Conservation (phyloP, 2,888 invertebrate species). For the Protophormia terraenovae region DNA sequence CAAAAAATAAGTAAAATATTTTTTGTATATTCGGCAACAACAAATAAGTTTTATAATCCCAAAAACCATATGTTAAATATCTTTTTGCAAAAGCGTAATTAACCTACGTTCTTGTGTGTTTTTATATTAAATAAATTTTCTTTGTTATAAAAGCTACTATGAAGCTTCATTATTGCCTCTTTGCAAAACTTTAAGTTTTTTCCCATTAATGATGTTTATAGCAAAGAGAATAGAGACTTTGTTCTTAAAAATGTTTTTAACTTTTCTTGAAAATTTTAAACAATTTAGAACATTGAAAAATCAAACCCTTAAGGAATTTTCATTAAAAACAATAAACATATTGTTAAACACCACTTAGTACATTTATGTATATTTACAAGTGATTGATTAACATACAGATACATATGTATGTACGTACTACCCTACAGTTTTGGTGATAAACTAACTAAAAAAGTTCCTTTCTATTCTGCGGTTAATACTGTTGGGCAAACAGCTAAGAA, state of each 20-base stretch:
- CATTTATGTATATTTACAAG: not conserved
- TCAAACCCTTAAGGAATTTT: not conserved
- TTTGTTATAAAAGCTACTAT: not conserved
- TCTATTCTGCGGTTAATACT: too few relatives aligned
- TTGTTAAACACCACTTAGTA: not conserved
- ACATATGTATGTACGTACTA: too few relatives aligned
- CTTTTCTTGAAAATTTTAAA: too few relatives aligned
- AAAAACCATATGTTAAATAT: slow-evolving; percentile 49
- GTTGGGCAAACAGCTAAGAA: too few relatives aligned
- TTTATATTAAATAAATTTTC: not conserved
- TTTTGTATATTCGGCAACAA: not conserved
- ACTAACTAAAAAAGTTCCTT: too few relatives aligned
- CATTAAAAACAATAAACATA: not conserved
- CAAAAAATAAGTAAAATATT: slow-evolving; percentile 15
- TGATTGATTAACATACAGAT: too few relatives aligned
- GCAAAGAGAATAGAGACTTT: not conserved
- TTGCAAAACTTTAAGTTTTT: not conserved
- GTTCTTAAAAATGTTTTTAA: too few relatives aligned
- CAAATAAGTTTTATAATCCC: too few relatives aligned
- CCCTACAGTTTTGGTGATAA: too few relatives aligned
- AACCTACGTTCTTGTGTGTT: not conserved
- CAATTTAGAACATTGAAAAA: too few relatives aligned
- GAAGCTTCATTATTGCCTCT: not conserved
- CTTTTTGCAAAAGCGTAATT: slow-evolving; percentile 52
- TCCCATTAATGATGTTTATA: not conserved